Conservation (phyloP, 2,113 vertebrate species). For the Aptenodytes forsteri region DNA sequence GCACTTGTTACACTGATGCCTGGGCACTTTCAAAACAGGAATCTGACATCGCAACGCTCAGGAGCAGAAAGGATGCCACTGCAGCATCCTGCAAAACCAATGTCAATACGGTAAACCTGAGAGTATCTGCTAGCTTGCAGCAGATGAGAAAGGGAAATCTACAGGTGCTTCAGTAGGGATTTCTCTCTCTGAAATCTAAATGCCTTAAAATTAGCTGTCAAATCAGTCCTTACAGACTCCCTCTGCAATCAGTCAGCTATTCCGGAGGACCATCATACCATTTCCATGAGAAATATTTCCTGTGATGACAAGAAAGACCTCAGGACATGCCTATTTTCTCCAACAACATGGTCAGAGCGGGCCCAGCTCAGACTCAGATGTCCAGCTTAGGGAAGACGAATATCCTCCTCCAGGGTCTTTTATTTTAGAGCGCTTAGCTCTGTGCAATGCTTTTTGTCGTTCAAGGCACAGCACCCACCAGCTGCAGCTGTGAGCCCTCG, state of each 20-base stretch:
- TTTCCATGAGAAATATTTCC: neutral
- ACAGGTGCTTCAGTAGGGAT: neutral
- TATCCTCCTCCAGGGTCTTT: neutral
- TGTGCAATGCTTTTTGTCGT: neutral
- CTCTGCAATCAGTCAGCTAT: neutral
- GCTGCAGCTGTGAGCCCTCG: too few species aligned
- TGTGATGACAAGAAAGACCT: neutral
- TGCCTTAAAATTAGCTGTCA: neutral
- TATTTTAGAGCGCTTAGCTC: neutral
- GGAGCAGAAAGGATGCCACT: neutral
- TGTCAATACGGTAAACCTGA: neutral
- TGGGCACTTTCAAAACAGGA: neutral
- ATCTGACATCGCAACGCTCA: neutral
- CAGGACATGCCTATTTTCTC: neutral
- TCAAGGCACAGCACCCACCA: neutral
- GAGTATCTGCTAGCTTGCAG: neutral
- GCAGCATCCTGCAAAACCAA: neutral
- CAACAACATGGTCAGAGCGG: neutral
- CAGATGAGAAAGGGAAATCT: neutral
- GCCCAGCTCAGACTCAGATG: neutral
- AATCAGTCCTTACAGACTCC: neutral
- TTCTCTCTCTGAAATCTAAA: neutral
- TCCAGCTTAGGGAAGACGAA: neutral
- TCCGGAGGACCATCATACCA: neutral
- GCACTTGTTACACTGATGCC: neutral